Evolutionary conservation across 2,113 vertebrate species (phyloP).

Genomic region (Furnarius figulus): DNA sequence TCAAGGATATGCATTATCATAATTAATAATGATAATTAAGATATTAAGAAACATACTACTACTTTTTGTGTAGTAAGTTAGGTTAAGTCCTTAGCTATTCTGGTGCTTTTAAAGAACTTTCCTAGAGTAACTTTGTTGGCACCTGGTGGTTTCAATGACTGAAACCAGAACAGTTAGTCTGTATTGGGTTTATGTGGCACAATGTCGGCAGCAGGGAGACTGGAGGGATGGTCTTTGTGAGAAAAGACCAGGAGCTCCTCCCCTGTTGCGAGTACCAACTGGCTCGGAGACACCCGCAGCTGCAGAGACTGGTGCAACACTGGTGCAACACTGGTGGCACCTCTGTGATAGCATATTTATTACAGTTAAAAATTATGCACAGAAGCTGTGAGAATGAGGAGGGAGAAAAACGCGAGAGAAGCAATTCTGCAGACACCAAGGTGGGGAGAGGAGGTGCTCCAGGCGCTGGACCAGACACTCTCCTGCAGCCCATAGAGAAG

Average conservation of each 20-base stretch:
- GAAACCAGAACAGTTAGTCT: not conserved
- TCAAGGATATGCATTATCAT: not conserved
- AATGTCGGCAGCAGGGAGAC: not conserved
- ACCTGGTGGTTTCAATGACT: not conserved
- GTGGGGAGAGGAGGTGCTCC: not conserved
- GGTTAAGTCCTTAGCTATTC: not conserved
- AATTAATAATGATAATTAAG: not conserved
- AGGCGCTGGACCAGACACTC: not conserved
- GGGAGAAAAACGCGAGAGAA: not conserved
- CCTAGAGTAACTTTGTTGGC: not conserved
- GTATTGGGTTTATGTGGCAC: not conserved
- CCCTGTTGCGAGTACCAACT: not conserved
- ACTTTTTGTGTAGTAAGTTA: not conserved
- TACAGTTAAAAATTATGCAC: not conserved
- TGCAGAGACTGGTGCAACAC: not conserved
- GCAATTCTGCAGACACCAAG: not conserved
- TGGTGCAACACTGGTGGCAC: not conserved
- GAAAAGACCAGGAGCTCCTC: not conserved
- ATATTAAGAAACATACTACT: not conserved
- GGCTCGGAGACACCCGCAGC: not conserved
- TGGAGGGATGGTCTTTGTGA: not conserved
- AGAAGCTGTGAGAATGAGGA: not conserved
- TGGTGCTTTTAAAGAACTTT: not conserved
- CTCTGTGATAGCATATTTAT: not conserved
- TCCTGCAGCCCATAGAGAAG: too few species aligned